Evolutionary conservation across 2,797 vertebrate species (phyloP), one percentile per base, ranked within the genome.

Genomic region (Hirundo rustica): DNA sequence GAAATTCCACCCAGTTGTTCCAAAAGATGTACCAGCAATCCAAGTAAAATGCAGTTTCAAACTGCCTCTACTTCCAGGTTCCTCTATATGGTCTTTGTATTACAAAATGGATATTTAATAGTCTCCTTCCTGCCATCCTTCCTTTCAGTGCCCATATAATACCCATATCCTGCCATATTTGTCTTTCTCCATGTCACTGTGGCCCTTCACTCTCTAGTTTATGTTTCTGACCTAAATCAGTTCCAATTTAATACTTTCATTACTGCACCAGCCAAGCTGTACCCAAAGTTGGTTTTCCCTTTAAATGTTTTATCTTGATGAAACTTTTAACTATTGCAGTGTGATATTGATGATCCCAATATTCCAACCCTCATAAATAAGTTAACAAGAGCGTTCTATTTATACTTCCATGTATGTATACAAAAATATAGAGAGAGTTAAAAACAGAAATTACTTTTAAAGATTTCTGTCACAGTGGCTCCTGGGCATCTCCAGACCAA

Each of bases 361-460:
- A 96, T 61, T 88, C 44, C 65, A 79, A 3, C 21, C 53, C 48
- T 89, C 54, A 67, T 80, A 91, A 95, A 92, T 92, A 87, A 88
- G 32, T 87, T 88, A 79, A 45, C 29, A 70, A 34, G 53, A 64
- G 5, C 38, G 22, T 89, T 89, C 82, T 89, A 83, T 82, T 95
- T 92, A 80, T 79, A 87, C 13, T 53, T 76, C 27, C 23, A 34
- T 48, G n/a, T 58, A 67, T 9, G 9, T 64, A 70, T 32, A 85
- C 42, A 79, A n/a, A 77, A 77, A 66, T 22, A 34, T 2, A 51
- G 6, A 54, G n/a, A 38, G 11, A 74, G 47, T 66, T 79, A 70
- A 92, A 92, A 89, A 5, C 44, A 81, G 64, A 84, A 93, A 84
- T 23, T 10, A 36, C 47, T 64, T 60, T 65, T 44, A 66, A 78